Evolutionary conservation across 2,888 invertebrate genomes (phyloP).

Genomic region (Escarpia spicata): DNA sequence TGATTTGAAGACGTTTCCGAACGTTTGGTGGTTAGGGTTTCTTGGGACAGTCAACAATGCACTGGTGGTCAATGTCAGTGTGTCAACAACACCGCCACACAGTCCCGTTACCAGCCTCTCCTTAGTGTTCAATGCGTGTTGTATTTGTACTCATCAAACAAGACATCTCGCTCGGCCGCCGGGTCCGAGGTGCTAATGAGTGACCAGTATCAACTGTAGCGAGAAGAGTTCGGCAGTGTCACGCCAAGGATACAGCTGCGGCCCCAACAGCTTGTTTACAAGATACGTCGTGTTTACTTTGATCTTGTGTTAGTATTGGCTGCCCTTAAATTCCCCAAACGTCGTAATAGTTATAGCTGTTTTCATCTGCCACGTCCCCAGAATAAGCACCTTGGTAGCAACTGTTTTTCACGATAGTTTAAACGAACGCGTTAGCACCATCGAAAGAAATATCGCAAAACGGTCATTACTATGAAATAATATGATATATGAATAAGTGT

Average conservation of each 20-base stretch:
- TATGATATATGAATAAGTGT: background rate
- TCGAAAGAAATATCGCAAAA: background rate
- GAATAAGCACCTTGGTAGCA: background rate
- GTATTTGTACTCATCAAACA: background rate
- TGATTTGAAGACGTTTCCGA: no score
- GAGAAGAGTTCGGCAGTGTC: background rate
- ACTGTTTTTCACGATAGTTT: background rate
- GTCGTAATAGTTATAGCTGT: background rate
- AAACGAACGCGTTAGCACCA: background rate
- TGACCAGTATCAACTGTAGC: background rate
- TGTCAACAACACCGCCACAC: background rate
- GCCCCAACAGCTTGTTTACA: background rate
- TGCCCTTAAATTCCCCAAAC: background rate
- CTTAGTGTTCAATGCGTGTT: background rate
- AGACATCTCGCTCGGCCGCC: background rate
- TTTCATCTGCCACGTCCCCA: background rate
- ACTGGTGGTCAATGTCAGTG: background rate
- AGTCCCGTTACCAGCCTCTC: background rate
- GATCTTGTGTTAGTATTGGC: background rate
- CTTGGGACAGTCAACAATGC: background rate
- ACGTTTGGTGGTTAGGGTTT: no score
- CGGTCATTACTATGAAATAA: background rate
- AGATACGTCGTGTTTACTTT: background rate
- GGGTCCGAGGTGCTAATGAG: background rate
- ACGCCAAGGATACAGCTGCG: background rate